Evolutionary conservation across 2,888 invertebrate genomes (phyloP).

Genomic region (Pristionchus mayeri): DNA sequence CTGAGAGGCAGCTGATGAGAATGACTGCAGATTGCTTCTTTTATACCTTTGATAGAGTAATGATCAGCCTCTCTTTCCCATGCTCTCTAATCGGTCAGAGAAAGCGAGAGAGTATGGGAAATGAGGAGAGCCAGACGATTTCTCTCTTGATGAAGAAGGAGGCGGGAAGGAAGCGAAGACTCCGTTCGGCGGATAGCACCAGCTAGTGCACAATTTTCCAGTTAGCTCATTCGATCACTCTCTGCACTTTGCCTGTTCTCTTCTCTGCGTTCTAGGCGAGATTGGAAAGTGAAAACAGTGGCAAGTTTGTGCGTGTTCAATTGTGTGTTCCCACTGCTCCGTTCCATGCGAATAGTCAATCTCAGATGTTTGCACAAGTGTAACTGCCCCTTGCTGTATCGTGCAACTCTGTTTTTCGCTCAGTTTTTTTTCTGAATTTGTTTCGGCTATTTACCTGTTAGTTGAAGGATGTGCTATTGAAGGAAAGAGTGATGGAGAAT

Average conservation of each 20-base stretch:
- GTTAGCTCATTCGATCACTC: neutral
- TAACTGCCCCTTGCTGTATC: neutral
- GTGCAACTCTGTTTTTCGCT: neutral
- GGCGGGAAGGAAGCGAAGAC: too few relatives aligned
- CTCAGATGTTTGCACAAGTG: neutral
- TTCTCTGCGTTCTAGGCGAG: neutral
- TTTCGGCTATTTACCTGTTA: neutral
- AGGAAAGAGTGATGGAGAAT: too few relatives aligned
- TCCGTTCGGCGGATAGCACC: too few relatives aligned
- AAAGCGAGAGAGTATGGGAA: neutral
- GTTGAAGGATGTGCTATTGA: neutral
- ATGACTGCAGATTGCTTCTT: too few relatives aligned
- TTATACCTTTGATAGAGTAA: too few relatives aligned
- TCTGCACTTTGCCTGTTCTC: neutral
- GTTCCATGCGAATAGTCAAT: neutral
- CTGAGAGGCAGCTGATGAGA: too few relatives aligned
- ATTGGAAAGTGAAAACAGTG: neutral
- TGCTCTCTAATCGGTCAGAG: too few relatives aligned
- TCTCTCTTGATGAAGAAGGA: too few relatives aligned
- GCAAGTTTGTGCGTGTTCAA: slow-evolving; percentile 18
- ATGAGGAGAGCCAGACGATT: neutral
- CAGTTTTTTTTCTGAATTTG: slow-evolving; percentile 8
- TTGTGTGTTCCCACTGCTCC: neutral
- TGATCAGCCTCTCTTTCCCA: neutral
- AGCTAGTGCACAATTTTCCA: neutral